Evolutionary conservation across 2,888 invertebrate genomes (phyloP), one percentile per base, ranked within the genome.

Genomic region (Scelioninae gen. 1): DNA sequence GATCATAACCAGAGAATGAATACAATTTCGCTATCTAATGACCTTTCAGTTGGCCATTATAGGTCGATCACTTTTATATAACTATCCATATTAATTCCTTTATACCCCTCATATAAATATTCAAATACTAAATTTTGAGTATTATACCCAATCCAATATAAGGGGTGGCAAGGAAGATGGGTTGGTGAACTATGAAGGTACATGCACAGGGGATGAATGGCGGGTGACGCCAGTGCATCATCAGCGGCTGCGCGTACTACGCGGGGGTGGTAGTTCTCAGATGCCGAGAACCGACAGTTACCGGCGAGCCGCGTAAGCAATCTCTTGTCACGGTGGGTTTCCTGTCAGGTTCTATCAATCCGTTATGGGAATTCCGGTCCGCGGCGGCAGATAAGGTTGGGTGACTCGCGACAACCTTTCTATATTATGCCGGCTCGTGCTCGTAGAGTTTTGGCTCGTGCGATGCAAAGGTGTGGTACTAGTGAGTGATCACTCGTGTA

Each of bases 221-320:
- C 76, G 82, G 81, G 63, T 65, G 82, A 49, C 55, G 80, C 77
- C 49, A 75, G 84, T 72, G 79, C 77, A 68, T 74, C 62, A 68
- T 63, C 71, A 32, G 84, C 88, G 88, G 85, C 65, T 76, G 87
- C 86, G 88, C 85, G 77, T 68, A 82, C 72, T 78, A 76, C 76
- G 68, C 63, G 76, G 84, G 87, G 88, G 86, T 85, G 86, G 83
- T 71, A 58, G 82, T 80, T 63, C 47, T 53, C 80, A 82, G 79
- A 58, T 68, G 77, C 78, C 83, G 83, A 75, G 85, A 85, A 84
- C 84, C 87, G 89, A 86, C 88, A 90, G 90, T 90, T 88, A 89
- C 89, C 89, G 90, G 90, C 87, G 86, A 88, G 87, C 89, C 90
- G 86, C 86, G 87, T 85, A 51, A 83, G 71, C 69, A 65, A 58